Base-by-base conservation (phyloP, 2,888 invertebrate genomes). In the Blera fallax region DNA sequence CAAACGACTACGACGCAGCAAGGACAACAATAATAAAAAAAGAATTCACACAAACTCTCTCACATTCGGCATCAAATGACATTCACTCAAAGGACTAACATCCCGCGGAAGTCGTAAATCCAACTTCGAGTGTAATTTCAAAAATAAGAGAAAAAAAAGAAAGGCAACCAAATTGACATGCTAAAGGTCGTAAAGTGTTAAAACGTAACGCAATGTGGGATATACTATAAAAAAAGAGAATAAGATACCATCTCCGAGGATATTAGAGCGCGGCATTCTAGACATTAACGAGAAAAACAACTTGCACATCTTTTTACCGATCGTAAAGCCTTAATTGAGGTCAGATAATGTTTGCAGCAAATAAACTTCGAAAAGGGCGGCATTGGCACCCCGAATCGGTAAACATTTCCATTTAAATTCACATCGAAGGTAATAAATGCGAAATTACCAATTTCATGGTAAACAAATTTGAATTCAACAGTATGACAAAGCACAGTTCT, bases 311-410 rank as follows among this genome's bases (percentile, higher is more conserved):
- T 14, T 48, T 65, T 52, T 65, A 34, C 14, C 18, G 37, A 37
- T 56, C 65, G 27, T 76, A 34, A 65, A 76, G 65, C 7, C 65
- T 65, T 65, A 76, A 76, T 65, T 76, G 65, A 76, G 65, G 76
- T 65, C 76, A 58, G 32, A 65, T 65, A 56, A 43, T 45, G 54
- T 56, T 34, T 4, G 16, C 43, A 21, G 14, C 43, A 45, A 54
- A 64, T 65, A n/a, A 45, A 43, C 24, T 21, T 8, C n/a, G 18
- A 7, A 3, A 10, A 1, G 10, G 8, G 8, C 14, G 32, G 11
- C 16, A 21, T 37, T 16, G 34, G 4, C 11, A 21, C 34, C 27
- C 52, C 7, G 48, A 48, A 45, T 64, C 32, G 32, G 21, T 1
- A 37, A 37, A 27, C 27, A 52, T 40, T 40, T 16, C 40, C 32